Evolutionary conservation across 2,113 vertebrate genomes (phyloP).

Genomic region (Gila orcuttii): DNA sequence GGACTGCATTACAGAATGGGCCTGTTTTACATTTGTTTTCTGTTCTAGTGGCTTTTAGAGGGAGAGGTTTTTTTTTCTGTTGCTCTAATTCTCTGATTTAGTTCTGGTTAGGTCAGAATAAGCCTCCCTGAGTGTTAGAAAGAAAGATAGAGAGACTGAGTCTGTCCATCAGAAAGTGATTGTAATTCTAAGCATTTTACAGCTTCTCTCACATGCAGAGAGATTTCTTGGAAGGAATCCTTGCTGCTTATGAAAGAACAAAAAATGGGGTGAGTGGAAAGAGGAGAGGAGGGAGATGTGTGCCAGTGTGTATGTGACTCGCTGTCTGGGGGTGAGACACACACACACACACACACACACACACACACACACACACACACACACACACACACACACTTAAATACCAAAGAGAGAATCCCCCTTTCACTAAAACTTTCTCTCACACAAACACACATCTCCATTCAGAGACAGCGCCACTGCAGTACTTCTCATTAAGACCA

Average conservation of each 20-base stretch:
- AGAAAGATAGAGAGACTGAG: conserved; percentile 26
- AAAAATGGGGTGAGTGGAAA: conserved; percentile 41
- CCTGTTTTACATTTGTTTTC: conserved; percentile 33
- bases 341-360: not conserved
- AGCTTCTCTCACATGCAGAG: conserved; percentile 27
- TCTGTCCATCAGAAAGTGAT: conserved; percentile 40
- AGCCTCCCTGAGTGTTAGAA: conserved; percentile 1
- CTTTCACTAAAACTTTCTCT: conserved; percentile 37
- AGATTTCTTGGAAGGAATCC: conserved; percentile 34
- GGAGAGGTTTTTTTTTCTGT: not conserved
- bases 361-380: not conserved
- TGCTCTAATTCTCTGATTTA: conserved; percentile 32
- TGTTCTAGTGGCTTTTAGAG: conserved; percentile 1
- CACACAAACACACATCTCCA: conserved; percentile 24
- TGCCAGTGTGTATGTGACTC: conserved; percentile 33
- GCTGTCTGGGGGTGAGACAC: conserved; percentile 13
- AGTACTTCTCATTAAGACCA: not conserved
- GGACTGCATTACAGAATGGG: not conserved
- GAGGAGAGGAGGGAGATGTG: conserved; percentile 23
- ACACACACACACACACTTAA: conserved; percentile 4
- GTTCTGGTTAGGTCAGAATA: conserved; percentile 16
- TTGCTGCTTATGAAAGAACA: conserved; percentile 39
- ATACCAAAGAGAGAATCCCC: conserved; percentile 28
- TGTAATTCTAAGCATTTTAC: conserved; percentile 38
- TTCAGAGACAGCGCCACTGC: not conserved